Conservation (phyloP, 2,888 invertebrate genomes). For the Nephrotoma guestfalica region DNA sequence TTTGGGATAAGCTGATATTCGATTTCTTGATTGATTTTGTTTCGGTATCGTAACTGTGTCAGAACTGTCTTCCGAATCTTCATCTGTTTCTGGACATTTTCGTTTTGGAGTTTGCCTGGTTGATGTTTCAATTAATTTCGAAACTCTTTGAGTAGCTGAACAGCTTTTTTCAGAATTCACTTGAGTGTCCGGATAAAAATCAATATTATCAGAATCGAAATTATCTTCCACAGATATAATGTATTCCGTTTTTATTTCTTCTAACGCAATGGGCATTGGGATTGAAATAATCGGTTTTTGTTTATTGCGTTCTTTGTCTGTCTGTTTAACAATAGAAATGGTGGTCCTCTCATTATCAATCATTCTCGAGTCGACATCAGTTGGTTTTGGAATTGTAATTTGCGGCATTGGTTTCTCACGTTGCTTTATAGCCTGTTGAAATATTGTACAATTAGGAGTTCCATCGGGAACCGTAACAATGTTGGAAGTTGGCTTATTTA, state of each 20-base stretch:
- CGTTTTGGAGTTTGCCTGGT: not conserved
- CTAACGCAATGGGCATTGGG: not conserved
- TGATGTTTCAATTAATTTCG: not conserved
- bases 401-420: not conserved
- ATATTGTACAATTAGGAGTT: not conserved
- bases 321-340: not conserved
- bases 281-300: not conserved
- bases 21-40: no score
- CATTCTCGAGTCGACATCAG: no score
- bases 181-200: not conserved
- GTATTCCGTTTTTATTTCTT: not conserved
- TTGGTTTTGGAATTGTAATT: not conserved
- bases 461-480: not conserved
- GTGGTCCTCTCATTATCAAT: no score
- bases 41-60: no score
- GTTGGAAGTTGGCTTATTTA: not conserved
- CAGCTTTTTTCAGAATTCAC: not conserved
- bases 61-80: no score
- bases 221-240: not conserved
- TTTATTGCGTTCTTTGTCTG: not conserved
- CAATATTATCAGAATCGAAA: not conserved
- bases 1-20: no score
- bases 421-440: not conserved
- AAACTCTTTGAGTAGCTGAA: not conserved
- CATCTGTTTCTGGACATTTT: not conserved